Evolutionary conservation across 2,113 vertebrate species (phyloP).

Genomic region (Boulengeromyrus knoepffleri): DNA sequence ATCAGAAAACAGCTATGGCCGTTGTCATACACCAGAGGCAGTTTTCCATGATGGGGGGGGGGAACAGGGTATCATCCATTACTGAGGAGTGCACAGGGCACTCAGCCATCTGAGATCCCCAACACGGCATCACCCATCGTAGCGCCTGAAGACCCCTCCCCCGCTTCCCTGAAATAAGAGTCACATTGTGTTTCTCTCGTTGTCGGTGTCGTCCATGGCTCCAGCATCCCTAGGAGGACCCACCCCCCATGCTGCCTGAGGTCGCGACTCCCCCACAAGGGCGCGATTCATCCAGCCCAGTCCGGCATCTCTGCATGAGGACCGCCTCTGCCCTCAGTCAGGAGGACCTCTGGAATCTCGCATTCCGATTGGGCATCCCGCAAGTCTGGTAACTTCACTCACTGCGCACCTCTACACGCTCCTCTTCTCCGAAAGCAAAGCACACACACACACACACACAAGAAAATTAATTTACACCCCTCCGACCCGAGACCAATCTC

Average conservation of each 20-base stretch:
- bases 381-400: background rate
- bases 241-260: background rate
- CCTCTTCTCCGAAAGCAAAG: background rate
- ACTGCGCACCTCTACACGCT: background rate
- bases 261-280: background rate
- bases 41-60: background rate
- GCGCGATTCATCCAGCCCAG: background rate
- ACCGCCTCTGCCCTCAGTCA: background rate
- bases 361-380: background rate
- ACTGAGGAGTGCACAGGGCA: background rate
- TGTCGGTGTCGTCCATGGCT: background rate
- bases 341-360: background rate
- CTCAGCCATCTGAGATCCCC: background rate
- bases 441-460: background rate
- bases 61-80: background rate
- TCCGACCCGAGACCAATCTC: background rate
- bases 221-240: background rate
- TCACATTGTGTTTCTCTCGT: background rate
- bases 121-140: background rate
- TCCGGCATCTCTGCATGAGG: background rate
- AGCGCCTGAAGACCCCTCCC: background rate
- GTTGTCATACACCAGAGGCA: background rate
- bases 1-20: background rate
- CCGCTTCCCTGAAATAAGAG: background rate
- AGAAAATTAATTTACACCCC: background rate